Base-by-base conservation (phyloP, 2,797 vertebrate genomes). In the Hirundo rustica region DNA sequence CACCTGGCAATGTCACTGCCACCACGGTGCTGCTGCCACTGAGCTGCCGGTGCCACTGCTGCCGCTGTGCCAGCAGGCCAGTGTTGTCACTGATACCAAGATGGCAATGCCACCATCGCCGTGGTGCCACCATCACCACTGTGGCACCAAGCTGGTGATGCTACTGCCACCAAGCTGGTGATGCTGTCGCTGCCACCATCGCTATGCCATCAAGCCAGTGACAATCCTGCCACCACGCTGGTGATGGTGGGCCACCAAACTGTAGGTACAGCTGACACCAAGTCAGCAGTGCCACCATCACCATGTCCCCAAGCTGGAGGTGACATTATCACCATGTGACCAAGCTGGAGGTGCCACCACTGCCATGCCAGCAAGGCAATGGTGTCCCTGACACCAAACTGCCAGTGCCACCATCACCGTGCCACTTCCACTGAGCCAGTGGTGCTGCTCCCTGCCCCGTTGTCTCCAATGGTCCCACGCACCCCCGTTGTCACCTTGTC, bases 371-470 rank as follows among this genome's bases (percentile, higher is more conserved):
- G 40, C n/a, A 32, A 22, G 42, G 29, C 34, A 8, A 0, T 8
- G 26, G 16, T 65, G 45, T 38, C 51, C 18, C 50, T 64, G 32
- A 32, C 16, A 17, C 30, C 40, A 27, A 50, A 10, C 29, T 20
- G 22, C n/a, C 18, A 4, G 7, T 40, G 16, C 9, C 30, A 34
- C 44, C 55, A 57, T 57, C 20, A 16, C 25, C 4, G 2, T 26
- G 16, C 44, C 44, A 53, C 50, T 42, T 8, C 22, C 54, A 47
- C 83, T 3, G 8, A 61, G 22, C 44, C 9, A 4, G 25, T 5
- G 40, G 4, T 11, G 47, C 13, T 21, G 23, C 53, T 16, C 12
- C 30, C 34, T 4, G 7, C 80, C 50, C 27, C 0, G 0, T 2
- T 54, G 76, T 30, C 77, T 68, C 32, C 1, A 26, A 0, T 0